Evolutionary conservation across 64 coral and sea anemone species (phyloP).

Genomic region (Platygyra sinensis): DNA sequence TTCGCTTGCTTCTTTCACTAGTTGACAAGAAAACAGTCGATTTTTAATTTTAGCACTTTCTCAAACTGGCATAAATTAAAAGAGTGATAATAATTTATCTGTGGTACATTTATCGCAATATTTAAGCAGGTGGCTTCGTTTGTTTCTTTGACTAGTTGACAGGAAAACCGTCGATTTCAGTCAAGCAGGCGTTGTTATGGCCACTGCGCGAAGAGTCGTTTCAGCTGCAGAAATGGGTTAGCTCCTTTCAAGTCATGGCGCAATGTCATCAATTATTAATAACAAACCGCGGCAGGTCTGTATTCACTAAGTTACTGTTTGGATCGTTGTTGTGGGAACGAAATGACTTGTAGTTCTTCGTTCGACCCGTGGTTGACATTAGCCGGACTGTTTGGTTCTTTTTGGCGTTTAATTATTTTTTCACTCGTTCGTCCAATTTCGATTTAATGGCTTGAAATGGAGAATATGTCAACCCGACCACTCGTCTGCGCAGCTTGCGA

Average conservation of each 20-base stretch:
- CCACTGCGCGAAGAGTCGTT: neutral
- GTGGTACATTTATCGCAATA: neutral
- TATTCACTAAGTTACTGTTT: neutral
- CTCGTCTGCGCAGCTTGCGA: slow-evolving; percentile 68
- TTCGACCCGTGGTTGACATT: neutral
- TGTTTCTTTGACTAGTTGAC: neutral
- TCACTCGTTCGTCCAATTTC: neutral
- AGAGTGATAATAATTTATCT: neutral
- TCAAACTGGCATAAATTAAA: no score
- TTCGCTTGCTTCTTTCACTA: no score
- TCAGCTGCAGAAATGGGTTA: neutral
- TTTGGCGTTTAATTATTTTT: neutral
- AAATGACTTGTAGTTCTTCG: neutral
- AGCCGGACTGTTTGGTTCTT: neutral
- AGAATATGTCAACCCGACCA: slow-evolving; percentile 27
- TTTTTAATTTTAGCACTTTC: neutral
- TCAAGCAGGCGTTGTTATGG: neutral
- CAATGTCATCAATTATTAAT: neutral
- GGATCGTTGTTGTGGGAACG: slow-evolving; percentile 36
- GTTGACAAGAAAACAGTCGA: neutral
- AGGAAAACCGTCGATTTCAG: neutral
- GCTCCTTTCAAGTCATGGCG: neutral
- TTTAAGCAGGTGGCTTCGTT: slow-evolving; percentile 1
- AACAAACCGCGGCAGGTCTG: slow-evolving; percentile 17
- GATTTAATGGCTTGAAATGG: neutral